Percentiles rank a stretch among this genome's conserved stretches.
These are phyloP conservation scores for Orius insidiosus DNA, from an alignment of 1,140 invertebrate species.

Conservation along the genomic window DNA sequence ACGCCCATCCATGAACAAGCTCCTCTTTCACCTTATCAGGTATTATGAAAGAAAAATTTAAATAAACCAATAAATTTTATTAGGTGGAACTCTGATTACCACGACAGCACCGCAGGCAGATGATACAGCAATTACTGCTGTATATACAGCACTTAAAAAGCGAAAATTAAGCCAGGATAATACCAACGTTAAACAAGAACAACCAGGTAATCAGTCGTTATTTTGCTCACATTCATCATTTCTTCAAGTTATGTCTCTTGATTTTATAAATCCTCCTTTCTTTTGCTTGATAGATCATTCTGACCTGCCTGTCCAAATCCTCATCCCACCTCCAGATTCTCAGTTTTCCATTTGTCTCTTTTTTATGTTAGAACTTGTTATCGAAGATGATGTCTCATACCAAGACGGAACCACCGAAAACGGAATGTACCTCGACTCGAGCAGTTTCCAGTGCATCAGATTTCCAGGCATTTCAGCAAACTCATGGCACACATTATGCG, in stretches of 20 bases:
- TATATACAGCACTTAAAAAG: constrained; percentile 48
- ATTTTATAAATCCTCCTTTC: too few relatives aligned
- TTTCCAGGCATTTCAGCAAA: constrained; percentile 73
- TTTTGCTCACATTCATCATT: too few relatives aligned
- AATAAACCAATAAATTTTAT: neutral
- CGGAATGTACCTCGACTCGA: constrained; percentile 34
- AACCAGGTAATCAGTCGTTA: constrained; percentile 48
- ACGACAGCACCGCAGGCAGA: constrained; percentile 5
- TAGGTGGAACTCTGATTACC: constrained; percentile 11
- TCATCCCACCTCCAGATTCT: neutral
- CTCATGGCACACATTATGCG: constrained; percentile 66
- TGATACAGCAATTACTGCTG: constrained; percentile 25
- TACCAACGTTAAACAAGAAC: constrained; percentile 56
- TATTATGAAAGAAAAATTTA: neutral
- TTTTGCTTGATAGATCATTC: too few relatives aligned
- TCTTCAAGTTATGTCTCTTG: too few relatives aligned
- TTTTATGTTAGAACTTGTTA: constrained; percentile 12
- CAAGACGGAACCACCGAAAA: constrained; percentile 30
- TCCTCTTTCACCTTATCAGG: constrained; percentile 12
- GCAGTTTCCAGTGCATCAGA: constrained; percentile 71
- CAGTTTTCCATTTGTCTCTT: constrained; percentile 3
- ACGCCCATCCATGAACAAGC: constrained; percentile 10
- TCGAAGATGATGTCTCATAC: constrained; percentile 34
- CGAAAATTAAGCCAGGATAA: constrained; percentile 45
- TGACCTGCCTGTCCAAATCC: too few relatives aligned